Conservation (phyloP, 2,113 vertebrate genomes). For the Scomber japonicus region DNA sequence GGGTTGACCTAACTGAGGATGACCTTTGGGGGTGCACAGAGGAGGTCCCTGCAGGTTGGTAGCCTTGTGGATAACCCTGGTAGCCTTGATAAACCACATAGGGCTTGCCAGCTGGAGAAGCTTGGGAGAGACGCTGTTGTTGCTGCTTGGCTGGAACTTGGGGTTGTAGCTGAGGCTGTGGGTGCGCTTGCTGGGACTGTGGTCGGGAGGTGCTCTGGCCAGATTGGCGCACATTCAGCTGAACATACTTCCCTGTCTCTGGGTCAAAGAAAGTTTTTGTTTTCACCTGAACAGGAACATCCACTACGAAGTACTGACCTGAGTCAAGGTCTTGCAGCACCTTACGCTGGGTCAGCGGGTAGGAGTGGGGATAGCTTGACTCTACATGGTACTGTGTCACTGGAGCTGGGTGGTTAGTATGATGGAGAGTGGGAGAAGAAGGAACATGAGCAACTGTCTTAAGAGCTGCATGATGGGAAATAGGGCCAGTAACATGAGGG, state of each 20-base stretch:
- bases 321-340: conserved; percentile 95
- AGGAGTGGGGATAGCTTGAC: conserved; percentile 82
- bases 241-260: conserved; percentile 94
- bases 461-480: conserved; percentile 48
- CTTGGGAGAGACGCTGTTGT: conserved; percentile 35
- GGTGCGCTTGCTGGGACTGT: conserved; percentile 70
- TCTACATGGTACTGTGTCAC: conserved; percentile 82
- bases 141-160: conserved; percentile 46
- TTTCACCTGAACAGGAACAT: conserved; percentile 91
- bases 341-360: conserved; percentile 89
- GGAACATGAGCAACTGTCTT: conserved; percentile 67
- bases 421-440: conserved; percentile 72
- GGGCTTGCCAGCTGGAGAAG: conserved; percentile 59
- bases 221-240: conserved; percentile 90
- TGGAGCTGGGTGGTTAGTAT: conserved; percentile 61
- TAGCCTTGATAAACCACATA: conserved; percentile 84
- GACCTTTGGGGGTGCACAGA: conserved; percentile 83
- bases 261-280: conserved; percentile 97
- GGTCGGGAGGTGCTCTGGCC: conserved; percentile 68
- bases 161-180: conserved; percentile 54
- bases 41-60: conserved; percentile 82
- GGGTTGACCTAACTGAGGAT: conserved; percentile 83
- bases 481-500: conserved; percentile 45
- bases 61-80: conserved; percentile 75
- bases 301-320: conserved; percentile 94